Evolutionary conservation across 1,140 invertebrate species (phyloP), one percentile per base, ranked within the genome.

Genomic region (Drosophila willistoni): DNA sequence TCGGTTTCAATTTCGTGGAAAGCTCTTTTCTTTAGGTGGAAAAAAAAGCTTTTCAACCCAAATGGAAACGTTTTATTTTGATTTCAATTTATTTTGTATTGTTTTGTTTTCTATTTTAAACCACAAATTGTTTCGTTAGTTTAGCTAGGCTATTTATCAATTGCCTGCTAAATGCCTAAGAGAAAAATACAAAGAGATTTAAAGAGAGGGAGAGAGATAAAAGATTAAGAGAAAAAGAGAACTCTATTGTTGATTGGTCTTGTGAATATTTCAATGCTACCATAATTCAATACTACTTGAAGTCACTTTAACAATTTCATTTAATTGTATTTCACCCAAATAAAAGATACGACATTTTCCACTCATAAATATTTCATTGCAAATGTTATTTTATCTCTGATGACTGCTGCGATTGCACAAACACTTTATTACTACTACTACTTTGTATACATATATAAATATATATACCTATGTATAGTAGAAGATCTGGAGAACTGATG

Each of bases 251-350:
- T 73, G 65, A 14, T 47, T 7, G 14, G 14, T 51, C 72, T 69
- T 68, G 72, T 72, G 80, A 67, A 71, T 29, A 29, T 77, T 84
- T 84, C 73, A 82, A 79, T 87, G 83, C 71, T 82, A 39, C 36
- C 12, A 39, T 39, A 79, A 79, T 87, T 79, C 54, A 71, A 77
- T 60, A 57, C 64, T 61, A 75, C 65, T 68, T 61, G 33, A 69
- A 33, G 44, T 25, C 55, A 33, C 67, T 25, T 22, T 51, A 51
- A 51, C 62, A 62, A 51, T 68, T 65, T 66, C 25, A 44, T 65
- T 64, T 22, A 34, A 41, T 67, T 51, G 19, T 19, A 62, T 25
- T 13, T 39, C 10, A 41, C 12, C 17, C 12, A 44, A 12, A 47
- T 14, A 22, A 25, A 12, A 66, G 3, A 57, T 55, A 70, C 13